Percentiles rank a stretch among this genome's conserved stretches.
Conservation (phyloP, 1,140 invertebrate genomes). For the Coenobita brevimanus region DNA sequence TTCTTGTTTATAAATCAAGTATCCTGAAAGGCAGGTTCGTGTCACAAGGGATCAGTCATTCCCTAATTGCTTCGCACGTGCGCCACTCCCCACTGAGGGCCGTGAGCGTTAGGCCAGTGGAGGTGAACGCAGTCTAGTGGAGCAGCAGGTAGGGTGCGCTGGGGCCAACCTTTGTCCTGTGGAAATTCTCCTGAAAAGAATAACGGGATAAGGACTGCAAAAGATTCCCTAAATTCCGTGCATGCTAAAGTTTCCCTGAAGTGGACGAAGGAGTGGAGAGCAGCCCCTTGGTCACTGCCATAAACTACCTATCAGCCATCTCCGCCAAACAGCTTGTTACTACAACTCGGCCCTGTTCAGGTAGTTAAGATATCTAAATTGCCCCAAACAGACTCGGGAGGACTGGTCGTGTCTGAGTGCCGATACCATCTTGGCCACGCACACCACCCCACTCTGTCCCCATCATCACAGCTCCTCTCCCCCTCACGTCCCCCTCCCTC, state of each 20-base stretch:
- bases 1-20: slow-evolving; percentile 67
- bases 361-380: slow-evolving; percentile 67
- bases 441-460: slow-evolving; percentile 56
- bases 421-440: slow-evolving; percentile 52
- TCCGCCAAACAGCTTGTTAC: slow-evolving; percentile 65
- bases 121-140: slow-evolving; percentile 31
- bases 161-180: slow-evolving; percentile 54
- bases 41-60: slow-evolving; percentile 58
- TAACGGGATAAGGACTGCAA: slow-evolving; percentile 52
- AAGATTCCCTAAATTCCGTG: slow-evolving; percentile 35
- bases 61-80: slow-evolving; percentile 62
- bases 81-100: not conserved
- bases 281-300: slow-evolving; percentile 17
- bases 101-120: slow-evolving; percentile 16
- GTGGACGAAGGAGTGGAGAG: not conserved
- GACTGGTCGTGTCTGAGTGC: slow-evolving; percentile 50
- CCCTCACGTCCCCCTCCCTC: not conserved
- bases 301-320: slow-evolving; percentile 64
- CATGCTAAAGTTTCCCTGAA: slow-evolving; percentile 19
- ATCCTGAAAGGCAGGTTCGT: slow-evolving; percentile 48
- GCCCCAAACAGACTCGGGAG: slow-evolving; percentile 62
- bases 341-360: slow-evolving; percentile 64
- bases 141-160: slow-evolving; percentile 35
- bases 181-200: slow-evolving; percentile 45
- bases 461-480: slow-evolving; percentile 46